Base-by-base conservation (phyloP, 1,140 invertebrate genomes). In the Berghia stephanieae region DNA sequence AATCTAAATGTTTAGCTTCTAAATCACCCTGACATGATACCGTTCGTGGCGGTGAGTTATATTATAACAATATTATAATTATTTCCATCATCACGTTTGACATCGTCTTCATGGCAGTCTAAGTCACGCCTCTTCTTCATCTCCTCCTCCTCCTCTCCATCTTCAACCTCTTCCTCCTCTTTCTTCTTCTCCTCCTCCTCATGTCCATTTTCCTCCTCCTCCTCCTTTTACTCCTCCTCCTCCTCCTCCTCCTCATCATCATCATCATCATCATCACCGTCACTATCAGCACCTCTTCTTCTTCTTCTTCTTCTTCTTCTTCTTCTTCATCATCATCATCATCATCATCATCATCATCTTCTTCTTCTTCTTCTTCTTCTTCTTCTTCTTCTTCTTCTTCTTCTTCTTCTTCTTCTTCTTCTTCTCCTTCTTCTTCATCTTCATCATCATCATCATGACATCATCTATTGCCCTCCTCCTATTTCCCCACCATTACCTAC, bases 101-200 rank as follows among this genome's bases (percentile, higher is more conserved):
- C n/a, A n/a, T n/a, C n/a, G n/a, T n/a, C n/a, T n/a, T n/a, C n/a
- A n/a, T n/a, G n/a, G n/a, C n/a, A n/a, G n/a, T n/a, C n/a, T n/a
- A 76, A 80, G 82, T 79, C 55, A 36, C 34, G 24, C 36, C n/a
- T n/a, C 43, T 55, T 55, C 34, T 70, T 63, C 43, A 38, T n/a
- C 63, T 43, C 67, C 38, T 16, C 27, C 8, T 27, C 34, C 6
- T 10, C 16, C 38, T n/a, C 18, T 34, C 42, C 16, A 27, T 5
- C 21, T 6, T 10, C 42, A 75, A 27, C 63, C 63, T 18, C 31
- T 2, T n/a, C 18, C 38, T 60, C 24, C n/a, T 77, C 27, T 24
- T 63, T 34, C n/a, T 69, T 18, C 43, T 67, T 6, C n/a, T 42
- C 31, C 43, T 69, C 38, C 69, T 38, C 43, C 36, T 44, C 66